A percentile compares a stretch with the other conserved stretches of the same genome.
These are phyloP conservation scores for Drosophila incognita DNA, from an alignment of 2,888 invertebrate species.

Conservation along the genomic window DNA sequence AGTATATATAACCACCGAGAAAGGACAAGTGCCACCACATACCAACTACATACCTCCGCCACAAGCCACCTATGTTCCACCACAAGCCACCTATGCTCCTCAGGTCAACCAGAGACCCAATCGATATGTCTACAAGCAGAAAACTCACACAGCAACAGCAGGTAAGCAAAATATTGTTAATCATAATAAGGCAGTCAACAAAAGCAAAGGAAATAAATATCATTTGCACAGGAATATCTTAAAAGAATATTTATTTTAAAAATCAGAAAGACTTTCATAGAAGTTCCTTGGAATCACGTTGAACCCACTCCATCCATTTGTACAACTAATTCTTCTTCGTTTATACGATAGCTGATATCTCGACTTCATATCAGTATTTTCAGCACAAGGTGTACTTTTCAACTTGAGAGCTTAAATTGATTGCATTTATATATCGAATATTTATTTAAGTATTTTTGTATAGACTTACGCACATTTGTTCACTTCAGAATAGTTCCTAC, in stretches of 20 bases:
- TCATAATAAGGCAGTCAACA: not conserved
- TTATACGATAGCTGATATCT: conserved; percentile 2
- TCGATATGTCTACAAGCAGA: conserved; percentile 7
- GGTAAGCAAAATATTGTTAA: conserved; percentile 18
- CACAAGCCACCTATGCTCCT: conserved; percentile 23
- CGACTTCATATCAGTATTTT: conserved; percentile 13
- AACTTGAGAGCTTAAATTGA: conserved; percentile 20
- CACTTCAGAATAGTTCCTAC: not conserved
- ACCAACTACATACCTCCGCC: not conserved
- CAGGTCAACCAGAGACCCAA: conserved; percentile 1
- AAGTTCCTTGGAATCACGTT: not conserved
- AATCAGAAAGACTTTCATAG: not conserved
- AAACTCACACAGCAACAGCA: conserved; percentile 4
- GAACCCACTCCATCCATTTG: no score
- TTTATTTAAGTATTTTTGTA: not conserved
- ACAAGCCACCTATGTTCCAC: not conserved
- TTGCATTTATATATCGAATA: conserved; percentile 13
- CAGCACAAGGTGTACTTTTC: not conserved
- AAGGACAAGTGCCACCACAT: conserved; percentile 18
- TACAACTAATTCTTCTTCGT: not conserved
- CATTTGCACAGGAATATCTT: not conserved
- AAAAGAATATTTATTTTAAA: not conserved
- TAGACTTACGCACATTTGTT: not conserved
- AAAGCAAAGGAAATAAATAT: not conserved
- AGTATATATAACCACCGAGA: conserved; percentile 12